Evolutionary conservation across 2,113 vertebrate species (phyloP).

Genomic region (Indri indri): DNA sequence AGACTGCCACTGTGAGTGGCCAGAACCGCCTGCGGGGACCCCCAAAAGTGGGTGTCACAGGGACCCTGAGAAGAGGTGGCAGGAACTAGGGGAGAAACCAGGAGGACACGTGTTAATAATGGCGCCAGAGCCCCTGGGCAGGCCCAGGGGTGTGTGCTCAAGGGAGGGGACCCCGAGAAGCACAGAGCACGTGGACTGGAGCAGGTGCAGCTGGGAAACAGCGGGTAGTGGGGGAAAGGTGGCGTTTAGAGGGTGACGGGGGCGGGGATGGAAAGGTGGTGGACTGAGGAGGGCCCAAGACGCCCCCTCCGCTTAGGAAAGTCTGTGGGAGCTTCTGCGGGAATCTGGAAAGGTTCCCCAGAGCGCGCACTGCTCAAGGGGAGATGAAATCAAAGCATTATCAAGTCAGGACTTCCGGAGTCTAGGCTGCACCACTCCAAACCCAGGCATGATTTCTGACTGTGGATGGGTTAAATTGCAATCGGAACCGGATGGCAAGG

Average conservation of each 20-base stretch:
- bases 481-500: rapidly evolving
- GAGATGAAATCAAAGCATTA: neutral
- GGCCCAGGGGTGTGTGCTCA: neutral
- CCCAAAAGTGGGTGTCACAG: neutral
- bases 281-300: neutral
- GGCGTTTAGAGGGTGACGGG: neutral
- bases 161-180: neutral
- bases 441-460: neutral
- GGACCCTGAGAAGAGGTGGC: neutral
- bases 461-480: rapidly evolving
- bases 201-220: no score
- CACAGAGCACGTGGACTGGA: no score
- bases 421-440: no score
- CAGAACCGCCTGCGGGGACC: neutral
- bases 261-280: neutral
- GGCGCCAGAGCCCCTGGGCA: neutral
- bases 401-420: neutral
- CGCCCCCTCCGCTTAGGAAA: neutral
- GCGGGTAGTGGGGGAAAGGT: neutral
- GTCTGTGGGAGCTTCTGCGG: neutral
- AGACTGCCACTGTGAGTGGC: neutral
- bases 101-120: neutral
- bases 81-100: neutral
- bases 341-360: neutral
- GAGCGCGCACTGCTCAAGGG: neutral